Percentiles rank a stretch among this genome's conserved stretches.
These are phyloP conservation scores for Caenorhabditis imperialis DNA, from an alignment of 2,888 invertebrate species.

Conservation along the genomic window DNA sequence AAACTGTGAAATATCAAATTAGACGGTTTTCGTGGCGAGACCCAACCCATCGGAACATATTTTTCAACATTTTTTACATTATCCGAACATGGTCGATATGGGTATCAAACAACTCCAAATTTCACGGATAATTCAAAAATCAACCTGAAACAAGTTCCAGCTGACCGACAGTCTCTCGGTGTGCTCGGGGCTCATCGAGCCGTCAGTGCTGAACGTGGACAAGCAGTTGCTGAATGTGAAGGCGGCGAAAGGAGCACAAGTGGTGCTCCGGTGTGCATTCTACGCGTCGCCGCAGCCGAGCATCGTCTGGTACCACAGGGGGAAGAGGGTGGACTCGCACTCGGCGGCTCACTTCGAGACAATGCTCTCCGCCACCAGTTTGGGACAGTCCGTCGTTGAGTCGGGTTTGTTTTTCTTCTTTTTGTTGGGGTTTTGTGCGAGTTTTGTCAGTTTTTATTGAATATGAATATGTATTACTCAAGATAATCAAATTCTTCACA, in stretches of 20 bases:
- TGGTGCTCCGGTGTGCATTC: slow-evolving; percentile 32
- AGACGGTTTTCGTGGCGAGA: too few relatives aligned
- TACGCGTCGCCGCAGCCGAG: slow-evolving; percentile 46
- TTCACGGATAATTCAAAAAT: too few relatives aligned
- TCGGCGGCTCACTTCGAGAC: slow-evolving; percentile 51
- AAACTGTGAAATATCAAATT: too few relatives aligned
- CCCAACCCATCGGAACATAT: too few relatives aligned
- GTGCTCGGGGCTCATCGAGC: slow-evolving; percentile 28
- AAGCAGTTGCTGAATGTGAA: slow-evolving; percentile 23
- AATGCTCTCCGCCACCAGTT: slow-evolving; percentile 29
- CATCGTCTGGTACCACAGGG: slow-evolving; percentile 57
- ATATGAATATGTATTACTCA: neutral
- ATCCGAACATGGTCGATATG: too few relatives aligned
- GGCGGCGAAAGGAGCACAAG: slow-evolving; percentile 14
- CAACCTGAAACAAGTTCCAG: too few relatives aligned
- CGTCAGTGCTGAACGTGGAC: slow-evolving; percentile 20
- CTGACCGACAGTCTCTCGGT: slow-evolving; percentile 5
- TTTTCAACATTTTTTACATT: too few relatives aligned
- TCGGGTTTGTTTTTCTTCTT: too few relatives aligned
- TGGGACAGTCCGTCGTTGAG: slow-evolving; percentile 54
- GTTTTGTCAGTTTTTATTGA: neutral
- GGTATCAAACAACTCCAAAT: too few relatives aligned
- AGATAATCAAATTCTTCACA: too few relatives aligned
- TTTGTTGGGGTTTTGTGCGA: too few relatives aligned
- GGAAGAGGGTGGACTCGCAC: slow-evolving; percentile 44